phyloP scores from a whole-genome alignment of 2,888 invertebrate species.

The Galerucella nymphaeae region DNA sequence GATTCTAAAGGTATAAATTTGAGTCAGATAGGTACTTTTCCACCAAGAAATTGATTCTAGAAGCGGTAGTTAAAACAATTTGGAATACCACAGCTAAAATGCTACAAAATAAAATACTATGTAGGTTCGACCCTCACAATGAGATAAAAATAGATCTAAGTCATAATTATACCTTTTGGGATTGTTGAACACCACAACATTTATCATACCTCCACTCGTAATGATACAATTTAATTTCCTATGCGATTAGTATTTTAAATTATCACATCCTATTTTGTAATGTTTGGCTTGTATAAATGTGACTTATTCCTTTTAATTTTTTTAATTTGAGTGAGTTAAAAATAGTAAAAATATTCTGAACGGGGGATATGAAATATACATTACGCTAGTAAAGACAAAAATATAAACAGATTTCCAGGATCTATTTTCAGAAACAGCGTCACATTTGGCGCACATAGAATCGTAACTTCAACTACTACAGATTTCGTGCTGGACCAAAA shows the following conservation, averaged over 20 bases:
- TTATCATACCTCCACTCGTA: neutral
- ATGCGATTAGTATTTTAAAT: neutral
- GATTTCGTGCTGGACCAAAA: neutral
- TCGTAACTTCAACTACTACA: neutral
- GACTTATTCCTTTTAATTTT: neutral
- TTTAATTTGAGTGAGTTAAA: conserved; percentile 2
- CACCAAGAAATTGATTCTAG: no score
- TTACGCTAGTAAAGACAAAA: conserved; percentile 19
- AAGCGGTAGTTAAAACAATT: no score
- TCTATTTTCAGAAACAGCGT: conserved; percentile 16
- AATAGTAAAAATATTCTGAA: neutral
- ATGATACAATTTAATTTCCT: neutral
- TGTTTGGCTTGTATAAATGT: neutral
- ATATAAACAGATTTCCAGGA: conserved; percentile 19
- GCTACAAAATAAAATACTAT: no score
- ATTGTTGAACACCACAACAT: neutral
- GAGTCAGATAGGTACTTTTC: no score
- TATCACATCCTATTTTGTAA: neutral
- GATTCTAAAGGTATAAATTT: no score
- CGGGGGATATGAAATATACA: conserved; percentile 5
- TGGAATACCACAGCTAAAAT: no score
- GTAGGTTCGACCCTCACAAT: neutral
- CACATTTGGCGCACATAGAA: neutral
- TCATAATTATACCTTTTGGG: neutral
- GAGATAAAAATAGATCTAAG: neutral